These are phyloP conservation scores for Pocota personata DNA, from an alignment of 2,888 invertebrate species.

Conservation along the genomic window DNA sequence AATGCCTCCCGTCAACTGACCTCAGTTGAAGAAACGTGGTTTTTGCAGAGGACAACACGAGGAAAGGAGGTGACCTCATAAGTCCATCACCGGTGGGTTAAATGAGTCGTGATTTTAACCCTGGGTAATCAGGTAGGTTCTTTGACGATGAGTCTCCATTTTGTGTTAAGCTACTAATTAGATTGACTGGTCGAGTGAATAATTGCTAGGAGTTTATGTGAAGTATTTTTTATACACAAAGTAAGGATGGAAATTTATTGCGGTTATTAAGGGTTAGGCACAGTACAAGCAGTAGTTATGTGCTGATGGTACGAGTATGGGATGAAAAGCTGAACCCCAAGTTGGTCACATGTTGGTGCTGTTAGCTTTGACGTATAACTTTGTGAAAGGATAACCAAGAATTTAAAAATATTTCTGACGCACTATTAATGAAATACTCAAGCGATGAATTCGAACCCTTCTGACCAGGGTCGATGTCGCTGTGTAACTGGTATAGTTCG, in stretches of 20 bases:
- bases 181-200: slow-evolving; percentile 46
- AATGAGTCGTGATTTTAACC: slow-evolving; percentile 56
- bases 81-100: slow-evolving; percentile 40
- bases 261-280: neutral
- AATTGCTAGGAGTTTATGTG: slow-evolving; percentile 40
- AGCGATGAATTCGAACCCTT: too few species aligned
- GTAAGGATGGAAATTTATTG: neutral
- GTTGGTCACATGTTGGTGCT: too few species aligned
- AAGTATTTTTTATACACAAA: neutral
- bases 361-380: too few species aligned
- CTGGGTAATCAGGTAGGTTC: slow-evolving; percentile 41
- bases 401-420: too few species aligned
- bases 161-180: slow-evolving; percentile 38
- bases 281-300: neutral
- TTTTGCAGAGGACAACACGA: slow-evolving; percentile 10
- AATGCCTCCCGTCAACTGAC: slow-evolving; percentile 22
- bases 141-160: slow-evolving; percentile 28
- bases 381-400: too few species aligned
- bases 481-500: too few species aligned
- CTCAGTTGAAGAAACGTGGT: slow-evolving; percentile 26
- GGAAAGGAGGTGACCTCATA: slow-evolving; percentile 6
- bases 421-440: too few species aligned
- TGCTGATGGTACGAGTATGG: neutral
- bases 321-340: neutral
- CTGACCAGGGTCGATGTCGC: too few species aligned